Evolutionary conservation across 1,140 invertebrate species (phyloP), one percentile per base, ranked within the genome.

Genomic region (Pachyrhynchus sulphureomaculatus): DNA sequence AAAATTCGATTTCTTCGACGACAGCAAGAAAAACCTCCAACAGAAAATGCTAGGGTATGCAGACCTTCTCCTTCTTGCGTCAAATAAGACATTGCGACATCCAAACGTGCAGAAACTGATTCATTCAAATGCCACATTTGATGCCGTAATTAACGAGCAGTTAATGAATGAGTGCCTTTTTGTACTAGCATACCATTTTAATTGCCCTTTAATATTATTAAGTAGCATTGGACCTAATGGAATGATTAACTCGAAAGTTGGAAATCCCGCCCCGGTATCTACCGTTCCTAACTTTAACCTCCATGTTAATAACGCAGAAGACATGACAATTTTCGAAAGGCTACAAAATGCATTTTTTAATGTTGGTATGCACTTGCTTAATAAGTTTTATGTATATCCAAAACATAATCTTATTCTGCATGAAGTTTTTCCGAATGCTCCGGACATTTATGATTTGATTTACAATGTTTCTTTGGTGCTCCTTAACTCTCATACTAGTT

Each of bases 101-200:
- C 20, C 26, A 23, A 42, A 33, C 0, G 36, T 61, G 1, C 17
- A 55, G 36, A 47, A 65, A 33, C 32, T 70, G 0, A 21, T 70
- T 9, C 44, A 64, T 36, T 69, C 67, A 4, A 58, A 67, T 21
- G 54, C 79, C 20, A 81, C 81, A 49, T 89, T 83, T 56, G 88
- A 90, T 69, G 67, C 88, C 0, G 78, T 87, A 6, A 71, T 90
- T 0, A 75, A 83, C 2, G 86, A 89, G 70, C 79, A 80, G 54
- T 88, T 88, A 65, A 85, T 87, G 33, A 83, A 80, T 45, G 85
- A 89, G 53, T 88, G 86, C 67, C 81, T 83, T 63, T 72, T 87
- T 52, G 83, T 80, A 6, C 73, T 89, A n/a, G 79, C 82, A 32
- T 76, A 84, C 55, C 81, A 84, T 65, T 79, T 87, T 17, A 75